Evolutionary conservation across 2,888 invertebrate genomes (phyloP).

Genomic region (Melipona beecheii): DNA sequence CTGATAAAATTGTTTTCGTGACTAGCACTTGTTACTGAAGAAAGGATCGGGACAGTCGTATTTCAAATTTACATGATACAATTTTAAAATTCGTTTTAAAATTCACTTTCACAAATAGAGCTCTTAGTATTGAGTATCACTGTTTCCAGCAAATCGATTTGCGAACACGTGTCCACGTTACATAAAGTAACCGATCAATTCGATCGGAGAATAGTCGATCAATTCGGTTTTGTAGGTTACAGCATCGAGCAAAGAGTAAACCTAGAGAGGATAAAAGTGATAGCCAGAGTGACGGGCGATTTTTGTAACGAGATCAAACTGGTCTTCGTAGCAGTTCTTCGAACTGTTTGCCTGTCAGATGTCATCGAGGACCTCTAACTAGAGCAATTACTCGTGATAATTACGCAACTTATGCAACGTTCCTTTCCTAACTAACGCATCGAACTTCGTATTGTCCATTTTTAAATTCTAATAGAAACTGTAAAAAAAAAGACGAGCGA

Average conservation of each 20-base stretch:
- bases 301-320: slow-evolving; percentile 32
- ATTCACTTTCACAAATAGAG: background rate
- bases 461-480: background rate
- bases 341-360: slow-evolving; percentile 13
- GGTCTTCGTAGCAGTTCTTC: slow-evolving; percentile 18
- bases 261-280: background rate
- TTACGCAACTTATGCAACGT: slow-evolving; percentile 27
- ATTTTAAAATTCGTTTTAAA: background rate
- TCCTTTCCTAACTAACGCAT: background rate
- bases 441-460: background rate
- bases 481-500: too few species aligned
- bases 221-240: background rate
- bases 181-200: background rate
- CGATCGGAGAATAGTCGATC: background rate
- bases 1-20: too few species aligned
- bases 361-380: background rate
- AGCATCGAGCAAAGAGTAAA: background rate
- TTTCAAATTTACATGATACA: too few species aligned
- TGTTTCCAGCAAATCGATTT: background rate
- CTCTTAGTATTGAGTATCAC: background rate
- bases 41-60: too few species aligned
- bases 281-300: background rate
- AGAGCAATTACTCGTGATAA: slow-evolving; percentile 23
- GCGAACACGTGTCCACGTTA: background rate
- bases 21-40: too few species aligned